Base-by-base conservation (phyloP, 2,888 invertebrate genomes). In the Onthophagus sagittarius region DNA sequence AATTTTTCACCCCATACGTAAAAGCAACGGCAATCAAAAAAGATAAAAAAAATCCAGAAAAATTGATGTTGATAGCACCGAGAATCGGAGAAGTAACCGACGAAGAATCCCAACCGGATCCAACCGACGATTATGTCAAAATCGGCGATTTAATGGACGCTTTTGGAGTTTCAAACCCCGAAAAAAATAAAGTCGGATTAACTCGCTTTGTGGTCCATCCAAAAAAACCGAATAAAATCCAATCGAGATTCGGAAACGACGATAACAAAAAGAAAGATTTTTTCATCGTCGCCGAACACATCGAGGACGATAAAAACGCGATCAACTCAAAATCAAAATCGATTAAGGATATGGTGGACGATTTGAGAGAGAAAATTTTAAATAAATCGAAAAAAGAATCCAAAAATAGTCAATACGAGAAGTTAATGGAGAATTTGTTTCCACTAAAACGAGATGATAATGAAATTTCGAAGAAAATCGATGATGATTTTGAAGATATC, bases 71-170 rank as follows among this genome's bases (percentile, higher is more conserved):
- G 14, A 72, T 80, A 33, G 63, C 77, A 2, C 79, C 79, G 0
- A 70, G 78, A 15, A 74, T 78, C 15, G 73, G 76, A 4, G 78
- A 78, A 63, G 70, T 78, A n/a, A 69, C 31, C 15, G 39, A 69
- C n/a, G 71, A 73, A 62, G 74, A 75, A 32, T 32, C 9, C 15
- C n/a, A 62, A 2, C 32, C 7, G 0, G 62, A 15, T 11, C 65
- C 74, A 11, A 62, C 33, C 5, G 73, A 71, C 5, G 73, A 75
- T 11, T 71, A 65, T n/a, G 79, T 85, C 5, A 80, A 79, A 33
- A 74, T 84, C 74, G 83, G 83, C 3, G 77, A 83, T 32, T 76
- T 85, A 3, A 77, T 83, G 77, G 83, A 85, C 74, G 83, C 84
- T 7, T 78, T 84, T 9, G 85, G 84, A 4, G 64, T 85, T 2